phyloP scores from a whole-genome alignment of 2,888 invertebrate species.

The Mythimna ferrago region DNA sequence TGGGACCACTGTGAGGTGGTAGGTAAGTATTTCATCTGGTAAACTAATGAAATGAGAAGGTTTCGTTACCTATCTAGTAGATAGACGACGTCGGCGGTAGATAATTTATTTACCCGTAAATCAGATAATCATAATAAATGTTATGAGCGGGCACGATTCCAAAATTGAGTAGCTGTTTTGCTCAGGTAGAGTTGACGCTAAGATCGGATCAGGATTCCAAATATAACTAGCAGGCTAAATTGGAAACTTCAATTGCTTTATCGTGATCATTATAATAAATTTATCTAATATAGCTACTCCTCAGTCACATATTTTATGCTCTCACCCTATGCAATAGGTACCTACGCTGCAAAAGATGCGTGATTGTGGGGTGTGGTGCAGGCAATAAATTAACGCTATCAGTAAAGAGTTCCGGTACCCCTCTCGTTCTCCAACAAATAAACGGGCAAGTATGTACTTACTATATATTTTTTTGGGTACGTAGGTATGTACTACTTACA shows the following conservation, averaged over 20 bases:
- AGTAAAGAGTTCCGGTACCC: neutral
- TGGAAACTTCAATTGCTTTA: neutral
- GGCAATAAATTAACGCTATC: conserved; percentile 24
- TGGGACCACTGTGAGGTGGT: neutral
- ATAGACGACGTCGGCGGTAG: neutral
- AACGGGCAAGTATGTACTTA: neutral
- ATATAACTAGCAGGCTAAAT: neutral
- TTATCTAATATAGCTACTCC: neutral
- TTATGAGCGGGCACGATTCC: conserved; percentile 32
- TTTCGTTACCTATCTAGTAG: conserved; percentile 5
- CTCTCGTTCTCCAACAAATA: neutral
- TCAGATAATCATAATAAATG: conserved; percentile 4
- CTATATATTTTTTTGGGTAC: neutral
- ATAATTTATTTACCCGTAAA: conserved; percentile 26
- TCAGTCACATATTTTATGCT: neutral
- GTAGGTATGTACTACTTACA: too few species aligned
- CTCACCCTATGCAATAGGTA: neutral
- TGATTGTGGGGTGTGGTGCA: conserved; percentile 23
- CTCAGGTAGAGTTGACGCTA: neutral
- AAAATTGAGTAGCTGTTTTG: conserved; percentile 14
- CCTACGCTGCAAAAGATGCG: neutral
- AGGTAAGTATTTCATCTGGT: conserved; percentile 1
- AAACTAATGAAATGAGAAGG: neutral
- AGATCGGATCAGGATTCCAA: neutral
- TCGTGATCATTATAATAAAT: neutral